A percentile compares a stretch with the other conserved stretches of the same genome.
Evolutionary conservation across 2,888 invertebrate genomes (phyloP).

Genomic region (Theretra japonica): DNA sequence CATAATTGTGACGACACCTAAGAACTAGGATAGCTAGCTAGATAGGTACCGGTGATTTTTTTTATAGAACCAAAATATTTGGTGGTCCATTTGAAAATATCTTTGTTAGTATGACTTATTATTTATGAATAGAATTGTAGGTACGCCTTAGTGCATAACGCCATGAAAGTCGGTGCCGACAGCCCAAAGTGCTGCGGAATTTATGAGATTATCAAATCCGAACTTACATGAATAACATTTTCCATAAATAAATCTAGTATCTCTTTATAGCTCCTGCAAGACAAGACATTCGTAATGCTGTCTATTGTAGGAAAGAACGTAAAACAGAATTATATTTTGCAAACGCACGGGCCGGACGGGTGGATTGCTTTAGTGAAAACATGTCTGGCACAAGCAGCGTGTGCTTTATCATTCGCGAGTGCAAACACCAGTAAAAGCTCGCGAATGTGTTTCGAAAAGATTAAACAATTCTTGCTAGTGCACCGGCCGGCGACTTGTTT

Average conservation of each 20-base stretch:
- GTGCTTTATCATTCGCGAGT: conserved; percentile 72
- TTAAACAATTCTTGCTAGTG: conserved; percentile 59
- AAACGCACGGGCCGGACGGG: conserved; percentile 42
- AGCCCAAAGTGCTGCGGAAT: background rate
- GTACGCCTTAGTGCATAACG: background rate
- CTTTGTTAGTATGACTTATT: too few species aligned
- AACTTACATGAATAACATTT: conserved; percentile 10
- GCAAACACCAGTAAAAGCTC: conserved; percentile 66
- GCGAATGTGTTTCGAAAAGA: conserved; percentile 56
- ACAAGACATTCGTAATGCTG: conserved; percentile 25
- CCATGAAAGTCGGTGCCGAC: background rate
- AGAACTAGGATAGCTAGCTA: too few species aligned
- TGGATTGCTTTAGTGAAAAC: conserved; percentile 63
- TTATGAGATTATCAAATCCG: conserved; percentile 1
- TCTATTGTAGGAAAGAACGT: conserved; percentile 48
- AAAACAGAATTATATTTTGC: conserved; percentile 51
- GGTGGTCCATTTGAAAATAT: background rate
- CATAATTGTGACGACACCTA: too few species aligned
- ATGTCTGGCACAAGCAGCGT: conserved; percentile 59
- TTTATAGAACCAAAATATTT: too few species aligned
- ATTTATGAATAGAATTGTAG: too few species aligned
- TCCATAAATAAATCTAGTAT: conserved; percentile 1
- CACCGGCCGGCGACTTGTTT: conserved; percentile 45
- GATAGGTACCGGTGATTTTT: too few species aligned
- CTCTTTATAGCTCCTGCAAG: background rate